Evolutionary conservation across 2,797 vertebrate genomes (phyloP).

Genomic region (Chloroceryle inda): DNA sequence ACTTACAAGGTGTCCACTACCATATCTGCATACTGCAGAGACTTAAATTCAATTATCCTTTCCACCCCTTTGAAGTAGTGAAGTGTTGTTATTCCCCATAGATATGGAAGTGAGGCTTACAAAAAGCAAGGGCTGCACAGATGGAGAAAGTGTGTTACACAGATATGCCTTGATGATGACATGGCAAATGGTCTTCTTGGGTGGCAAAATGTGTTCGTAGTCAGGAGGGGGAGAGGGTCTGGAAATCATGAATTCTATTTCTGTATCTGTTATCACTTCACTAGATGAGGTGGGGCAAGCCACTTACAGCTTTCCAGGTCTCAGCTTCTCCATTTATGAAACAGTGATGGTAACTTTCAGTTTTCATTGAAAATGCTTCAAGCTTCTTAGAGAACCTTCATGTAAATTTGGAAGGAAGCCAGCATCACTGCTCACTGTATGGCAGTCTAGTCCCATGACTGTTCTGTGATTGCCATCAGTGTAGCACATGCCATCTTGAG

Average conservation of each 20-base stretch:
- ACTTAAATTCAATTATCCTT: neutral
- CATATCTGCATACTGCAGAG: neutral
- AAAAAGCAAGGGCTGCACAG: conserved; percentile 25
- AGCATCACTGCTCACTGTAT: neutral
- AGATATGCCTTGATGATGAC: conserved; percentile 52
- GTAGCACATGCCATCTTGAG: neutral
- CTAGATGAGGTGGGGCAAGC: neutral
- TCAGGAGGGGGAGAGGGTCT: conserved; percentile 16
- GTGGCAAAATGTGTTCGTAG: conserved; percentile 13
- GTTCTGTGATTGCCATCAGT: neutral
- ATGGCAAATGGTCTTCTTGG: conserved; percentile 28
- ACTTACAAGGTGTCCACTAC: neutral
- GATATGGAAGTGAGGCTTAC: conserved; percentile 63
- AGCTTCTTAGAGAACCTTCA: neutral
- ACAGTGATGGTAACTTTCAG: neutral
- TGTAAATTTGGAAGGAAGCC: neutral
- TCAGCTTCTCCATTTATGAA: conserved; percentile 4
- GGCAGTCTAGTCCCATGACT: neutral
- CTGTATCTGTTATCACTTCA: conserved; percentile 51
- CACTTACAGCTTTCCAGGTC: neutral
- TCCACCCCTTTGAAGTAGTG: conserved; percentile 20
- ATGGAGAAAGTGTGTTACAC: neutral
- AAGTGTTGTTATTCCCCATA: conserved; percentile 40
- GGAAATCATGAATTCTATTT: conserved; percentile 55
- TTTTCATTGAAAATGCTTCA: neutral